A percentile compares a stretch with the other conserved stretches of the same genome.
phyloP scores from a whole-genome alignment of 2,888 invertebrate genomes.

The Leptinotarsa tumamoca region DNA sequence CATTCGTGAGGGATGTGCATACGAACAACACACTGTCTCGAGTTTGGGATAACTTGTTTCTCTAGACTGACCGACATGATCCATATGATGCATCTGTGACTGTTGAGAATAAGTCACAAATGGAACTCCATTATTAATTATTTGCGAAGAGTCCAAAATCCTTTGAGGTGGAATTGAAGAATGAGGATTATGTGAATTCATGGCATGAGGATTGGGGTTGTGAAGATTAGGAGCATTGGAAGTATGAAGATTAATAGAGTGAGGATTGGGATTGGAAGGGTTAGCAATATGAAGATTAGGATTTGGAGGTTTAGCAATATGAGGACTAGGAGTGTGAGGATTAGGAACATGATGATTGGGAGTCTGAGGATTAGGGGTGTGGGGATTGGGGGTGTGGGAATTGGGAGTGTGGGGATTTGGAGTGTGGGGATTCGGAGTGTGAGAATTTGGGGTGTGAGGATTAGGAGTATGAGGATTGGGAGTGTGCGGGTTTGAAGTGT shows the following conservation, averaged over 20 bases:
- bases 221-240: conserved; percentile 39
- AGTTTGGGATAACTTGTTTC: conserved; percentile 39
- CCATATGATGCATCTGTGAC: conserved; percentile 42
- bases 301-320: conserved; percentile 66
- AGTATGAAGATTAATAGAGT: neutral
- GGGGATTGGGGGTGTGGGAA: neutral
- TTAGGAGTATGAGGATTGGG: conserved; percentile 33
- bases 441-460: conserved; percentile 44
- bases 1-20: conserved; percentile 39
- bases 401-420: neutral
- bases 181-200: conserved; percentile 44
- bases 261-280: conserved; percentile 29
- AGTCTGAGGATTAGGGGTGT: conserved; percentile 31
- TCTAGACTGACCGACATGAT: conserved; percentile 34
- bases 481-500: conserved; percentile 62
- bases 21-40: conserved; percentile 47
- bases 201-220: conserved; percentile 28
- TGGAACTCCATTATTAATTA: conserved; percentile 41
- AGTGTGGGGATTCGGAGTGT: conserved; percentile 18
- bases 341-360: conserved; percentile 40
- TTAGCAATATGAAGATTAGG: conserved; percentile 57
- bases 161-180: conserved; percentile 34
- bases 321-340: conserved; percentile 25
- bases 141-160: conserved; percentile 42
- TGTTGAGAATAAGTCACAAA: conserved; percentile 45